Conservation (phyloP, 2,888 invertebrate species). For the Brachypalpus laphriformis region DNA sequence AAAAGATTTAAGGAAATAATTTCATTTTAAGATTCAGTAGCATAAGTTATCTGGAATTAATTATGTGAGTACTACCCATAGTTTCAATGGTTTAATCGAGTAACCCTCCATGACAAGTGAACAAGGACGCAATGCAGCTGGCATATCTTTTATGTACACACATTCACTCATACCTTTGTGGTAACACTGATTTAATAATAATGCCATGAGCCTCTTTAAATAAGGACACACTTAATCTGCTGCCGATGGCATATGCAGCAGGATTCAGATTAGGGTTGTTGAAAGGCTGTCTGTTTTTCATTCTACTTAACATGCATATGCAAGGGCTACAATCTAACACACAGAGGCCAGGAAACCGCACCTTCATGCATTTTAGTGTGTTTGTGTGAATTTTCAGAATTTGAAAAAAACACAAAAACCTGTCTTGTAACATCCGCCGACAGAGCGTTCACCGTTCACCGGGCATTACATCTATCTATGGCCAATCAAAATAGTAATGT, state of each 20-base stretch:
- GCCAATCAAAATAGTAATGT: slow-evolving; percentile 25
- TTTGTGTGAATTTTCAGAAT: slow-evolving; percentile 21
- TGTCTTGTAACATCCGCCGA: slow-evolving; percentile 31
- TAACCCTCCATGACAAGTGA: slow-evolving; percentile 53
- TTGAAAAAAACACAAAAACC: slow-evolving; percentile 15
- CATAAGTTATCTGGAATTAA: slow-evolving; percentile 15
- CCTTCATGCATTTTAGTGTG: slow-evolving; percentile 8
- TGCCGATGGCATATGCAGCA: slow-evolving; percentile 44
- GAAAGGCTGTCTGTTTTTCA: slow-evolving; percentile 46
- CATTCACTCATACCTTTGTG: slow-evolving; percentile 34
- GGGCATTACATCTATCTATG: slow-evolving; percentile 22
- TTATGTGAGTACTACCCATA: background rate
- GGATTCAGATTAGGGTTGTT: slow-evolving; percentile 55
- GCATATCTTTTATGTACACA: slow-evolving; percentile 15
- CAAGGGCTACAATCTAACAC: slow-evolving; percentile 8
- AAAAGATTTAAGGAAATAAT: slow-evolving; percentile 22
- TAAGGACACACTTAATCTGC: slow-evolving; percentile 64
- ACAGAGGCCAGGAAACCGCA: slow-evolving; percentile 40
- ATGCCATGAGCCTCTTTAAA: slow-evolving; percentile 55
- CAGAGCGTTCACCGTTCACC: slow-evolving; percentile 21
- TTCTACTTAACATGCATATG: slow-evolving; percentile 13
- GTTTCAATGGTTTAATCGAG: slow-evolving; percentile 34
- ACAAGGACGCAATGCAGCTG: slow-evolving; percentile 54
- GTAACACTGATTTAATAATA: slow-evolving; percentile 66
- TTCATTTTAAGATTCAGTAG: slow-evolving; percentile 24